phyloP scores from a whole-genome alignment of 2,797 vertebrate genomes.

The Tokudaia muenninki region DNA sequence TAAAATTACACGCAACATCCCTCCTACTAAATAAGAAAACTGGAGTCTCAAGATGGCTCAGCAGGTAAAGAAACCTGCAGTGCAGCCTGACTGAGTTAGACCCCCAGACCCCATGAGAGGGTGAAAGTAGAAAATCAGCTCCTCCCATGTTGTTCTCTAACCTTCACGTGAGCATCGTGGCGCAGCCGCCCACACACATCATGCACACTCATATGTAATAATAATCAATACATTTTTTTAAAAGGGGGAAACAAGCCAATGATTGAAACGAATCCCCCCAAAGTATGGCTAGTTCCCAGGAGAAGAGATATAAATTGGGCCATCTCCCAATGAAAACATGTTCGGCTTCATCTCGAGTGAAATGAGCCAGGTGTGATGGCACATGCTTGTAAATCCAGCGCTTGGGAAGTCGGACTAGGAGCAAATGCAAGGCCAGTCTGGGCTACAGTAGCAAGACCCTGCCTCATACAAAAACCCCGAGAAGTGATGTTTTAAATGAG shows the following conservation, averaged over 20 bases:
- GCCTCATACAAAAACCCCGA: background rate
- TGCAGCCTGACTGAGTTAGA: background rate
- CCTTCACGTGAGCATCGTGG: background rate
- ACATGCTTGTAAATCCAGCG: background rate
- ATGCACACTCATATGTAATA: background rate
- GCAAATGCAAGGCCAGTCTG: background rate
- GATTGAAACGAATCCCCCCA: background rate
- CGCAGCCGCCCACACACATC: background rate
- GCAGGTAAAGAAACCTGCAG: background rate
- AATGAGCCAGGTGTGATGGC: background rate
- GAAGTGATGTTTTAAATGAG: background rate
- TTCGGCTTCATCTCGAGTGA: background rate
- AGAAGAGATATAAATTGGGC: conserved; percentile 13
- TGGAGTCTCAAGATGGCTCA: background rate
- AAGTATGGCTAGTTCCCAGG: background rate
- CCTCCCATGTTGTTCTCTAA: background rate
- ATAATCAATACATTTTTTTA: background rate
- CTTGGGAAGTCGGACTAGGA: background rate
- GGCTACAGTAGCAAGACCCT: background rate
- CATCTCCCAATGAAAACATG: background rate
- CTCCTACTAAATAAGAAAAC: conserved; percentile 17
- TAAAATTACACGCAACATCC: too few relatives aligned
- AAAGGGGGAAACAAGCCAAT: background rate
- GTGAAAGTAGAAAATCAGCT: background rate
- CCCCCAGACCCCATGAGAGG: too few relatives aligned